Conservation (phyloP, 2,113 vertebrate genomes). For the Microtus pennsylvanicus region DNA sequence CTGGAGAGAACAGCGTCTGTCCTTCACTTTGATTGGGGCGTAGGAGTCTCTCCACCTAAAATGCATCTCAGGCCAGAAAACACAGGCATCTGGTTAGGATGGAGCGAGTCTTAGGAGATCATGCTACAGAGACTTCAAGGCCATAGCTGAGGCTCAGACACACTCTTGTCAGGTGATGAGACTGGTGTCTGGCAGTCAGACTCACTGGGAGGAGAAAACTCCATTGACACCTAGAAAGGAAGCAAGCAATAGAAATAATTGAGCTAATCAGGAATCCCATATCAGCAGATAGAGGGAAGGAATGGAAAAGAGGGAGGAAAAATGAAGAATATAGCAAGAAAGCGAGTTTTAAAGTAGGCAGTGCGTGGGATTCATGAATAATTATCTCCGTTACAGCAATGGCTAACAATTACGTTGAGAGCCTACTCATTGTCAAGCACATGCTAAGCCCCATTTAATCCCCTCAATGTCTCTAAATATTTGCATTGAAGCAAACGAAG, state of each 20-base stretch:
- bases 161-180: accelerated
- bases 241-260: not conserved
- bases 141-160: not conserved
- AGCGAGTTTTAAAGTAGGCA: not conserved
- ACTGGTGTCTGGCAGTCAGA: not conserved
- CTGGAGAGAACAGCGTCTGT: not conserved
- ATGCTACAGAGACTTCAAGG: not conserved
- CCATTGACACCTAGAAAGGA: not conserved
- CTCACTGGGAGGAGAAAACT: not conserved
- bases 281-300: not conserved
- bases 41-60: not conserved
- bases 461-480: not conserved
- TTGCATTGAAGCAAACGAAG: not conserved
- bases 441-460: not conserved
- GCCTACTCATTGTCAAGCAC: not conserved
- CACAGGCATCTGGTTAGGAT: too few relatives aligned
- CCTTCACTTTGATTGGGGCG: not conserved
- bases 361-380: not conserved
- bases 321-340: too few relatives aligned
- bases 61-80: not conserved
- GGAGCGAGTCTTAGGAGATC: not conserved
- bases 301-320: not conserved
- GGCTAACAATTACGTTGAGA: not conserved
- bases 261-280: not conserved
- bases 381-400: not conserved